Evolutionary conservation across 2,888 invertebrate species (phyloP), one percentile per base, ranked within the genome.

Genomic region (Marronus borbonicus): DNA sequence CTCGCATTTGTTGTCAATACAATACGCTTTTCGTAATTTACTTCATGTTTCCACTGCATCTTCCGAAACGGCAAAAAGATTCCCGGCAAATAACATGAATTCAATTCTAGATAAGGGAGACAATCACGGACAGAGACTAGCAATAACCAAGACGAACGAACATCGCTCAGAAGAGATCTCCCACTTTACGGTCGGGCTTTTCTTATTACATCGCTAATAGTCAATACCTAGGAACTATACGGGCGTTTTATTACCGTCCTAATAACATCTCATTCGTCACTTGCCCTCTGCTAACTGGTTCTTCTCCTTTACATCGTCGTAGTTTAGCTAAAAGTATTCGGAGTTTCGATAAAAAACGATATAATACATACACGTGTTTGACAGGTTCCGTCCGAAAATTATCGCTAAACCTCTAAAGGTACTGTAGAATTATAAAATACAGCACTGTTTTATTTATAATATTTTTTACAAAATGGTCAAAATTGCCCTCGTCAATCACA

Each of bases 141-240:
- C 81, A 81, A 44, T 58, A 49, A 50, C 55, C 44, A 36, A 62
- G 55, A 76, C 80, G 80, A 76, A 81, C 81, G 81, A 83, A 82
- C 83, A 83, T 82, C 83, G 84, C 82, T 83, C 84, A 82, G 84
- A 58, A 49, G 68, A 76, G 76, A 80, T 81, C 81, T 83, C 83
- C 81, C 82, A 81, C 81, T 83, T 84, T 83, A 83, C 82, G 83
- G 83, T 77, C 82, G 77, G 77, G 76, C 80, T 82, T 28, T 62
- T 82, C 83, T 83, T 84, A 84, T 84, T 84, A 83, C 83, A 83
- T 82, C 83, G 83, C 83, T 84, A 85, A 85, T 84, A 84, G 83
- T 82, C 84, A 83, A 83, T 80, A 83, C 82, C 81, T 83, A 82
- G 84, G 55, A 72, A 72, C 77, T 79, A 74, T 77, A 83, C 82